phyloP scores from a whole-genome alignment of 2,113 vertebrate genomes.

The Acanthisitta chloris region DNA sequence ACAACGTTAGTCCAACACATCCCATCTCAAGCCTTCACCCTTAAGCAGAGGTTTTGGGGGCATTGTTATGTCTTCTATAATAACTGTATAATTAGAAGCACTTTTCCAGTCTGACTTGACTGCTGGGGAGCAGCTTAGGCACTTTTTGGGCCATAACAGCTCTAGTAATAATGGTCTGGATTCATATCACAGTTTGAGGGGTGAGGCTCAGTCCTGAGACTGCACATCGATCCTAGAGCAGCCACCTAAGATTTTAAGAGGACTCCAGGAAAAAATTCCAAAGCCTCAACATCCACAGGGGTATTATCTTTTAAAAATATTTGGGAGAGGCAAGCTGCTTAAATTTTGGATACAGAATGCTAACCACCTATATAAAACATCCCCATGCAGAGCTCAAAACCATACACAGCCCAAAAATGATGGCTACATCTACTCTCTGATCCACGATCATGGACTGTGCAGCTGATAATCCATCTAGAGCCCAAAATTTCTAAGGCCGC shows the following conservation, averaged over 20 bases:
- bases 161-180: background rate
- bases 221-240: background rate
- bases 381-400: background rate
- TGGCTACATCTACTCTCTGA: background rate
- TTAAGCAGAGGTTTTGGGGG: background rate
- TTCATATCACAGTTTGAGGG: background rate
- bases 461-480: background rate
- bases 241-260: background rate
- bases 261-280: background rate
- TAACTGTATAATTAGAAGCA: background rate
- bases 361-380: rapidly evolving
- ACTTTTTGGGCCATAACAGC: background rate
- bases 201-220: background rate
- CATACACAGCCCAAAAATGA: background rate
- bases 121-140: background rate
- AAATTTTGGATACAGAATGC: rapidly evolving
- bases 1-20: rapidly evolving
- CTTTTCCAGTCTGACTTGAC: background rate
- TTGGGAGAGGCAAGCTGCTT: background rate
- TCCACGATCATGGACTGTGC: background rate
- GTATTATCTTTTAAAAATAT: background rate
- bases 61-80: rapidly evolving
- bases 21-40: background rate
- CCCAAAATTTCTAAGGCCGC: background rate
- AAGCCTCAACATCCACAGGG: background rate